Conservation (phyloP, 2,888 invertebrate species). For the Melanargia galathea region DNA sequence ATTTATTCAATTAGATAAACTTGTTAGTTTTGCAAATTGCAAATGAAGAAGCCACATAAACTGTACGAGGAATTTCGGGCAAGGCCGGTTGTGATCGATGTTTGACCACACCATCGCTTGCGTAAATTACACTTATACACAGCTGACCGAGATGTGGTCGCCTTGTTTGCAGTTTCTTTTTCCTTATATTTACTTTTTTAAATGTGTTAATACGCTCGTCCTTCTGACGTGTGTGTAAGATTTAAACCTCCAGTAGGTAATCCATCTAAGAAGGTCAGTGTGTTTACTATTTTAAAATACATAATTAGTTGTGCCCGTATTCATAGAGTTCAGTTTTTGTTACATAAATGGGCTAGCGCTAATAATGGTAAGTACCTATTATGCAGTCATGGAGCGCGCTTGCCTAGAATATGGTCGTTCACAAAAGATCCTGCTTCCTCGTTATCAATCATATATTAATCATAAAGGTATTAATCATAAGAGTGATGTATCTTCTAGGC, state of each 20-base stretch:
- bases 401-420: too few relatives aligned
- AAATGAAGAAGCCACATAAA: conserved; percentile 43
- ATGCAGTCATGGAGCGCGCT: too few relatives aligned
- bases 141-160: conserved; percentile 47
- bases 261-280: conserved; percentile 33
- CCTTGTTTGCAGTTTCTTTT: conserved; percentile 60
- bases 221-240: conserved; percentile 49
- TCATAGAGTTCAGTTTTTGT: not conserved
- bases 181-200: conserved; percentile 64
- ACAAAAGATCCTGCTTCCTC: too few relatives aligned
- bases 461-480: too few relatives aligned
- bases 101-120: conserved; percentile 56
- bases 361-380: too few relatives aligned
- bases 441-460: too few relatives aligned
- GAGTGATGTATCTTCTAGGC: too few relatives aligned
- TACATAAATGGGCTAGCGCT: too few relatives aligned
- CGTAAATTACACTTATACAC: conserved; percentile 55
- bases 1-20: too few relatives aligned
- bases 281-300: conserved; percentile 36
- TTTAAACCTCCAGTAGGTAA: conserved; percentile 35
- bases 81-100: conserved; percentile 71
- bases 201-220: conserved; percentile 60
- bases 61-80: conserved; percentile 69
- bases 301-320: conserved; percentile 15
- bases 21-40: conserved; percentile 21